phyloP scores from a whole-genome alignment of 2,113 vertebrate genomes.

The Cephalopterus ornatus region DNA sequence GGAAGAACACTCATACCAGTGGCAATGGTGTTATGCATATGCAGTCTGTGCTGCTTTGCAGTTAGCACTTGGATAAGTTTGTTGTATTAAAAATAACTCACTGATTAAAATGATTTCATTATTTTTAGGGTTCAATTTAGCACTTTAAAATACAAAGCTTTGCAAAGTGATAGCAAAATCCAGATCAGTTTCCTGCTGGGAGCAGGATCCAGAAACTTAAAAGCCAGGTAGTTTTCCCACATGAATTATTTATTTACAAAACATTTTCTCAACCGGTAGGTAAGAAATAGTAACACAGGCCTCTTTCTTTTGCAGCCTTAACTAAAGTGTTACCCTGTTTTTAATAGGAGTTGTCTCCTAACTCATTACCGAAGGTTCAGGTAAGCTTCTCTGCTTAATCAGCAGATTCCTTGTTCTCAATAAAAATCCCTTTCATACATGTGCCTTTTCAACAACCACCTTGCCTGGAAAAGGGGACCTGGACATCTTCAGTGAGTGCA shows the following conservation, averaged over 20 bases:
- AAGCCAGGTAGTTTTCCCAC: not conserved
- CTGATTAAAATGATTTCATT: slow-evolving; percentile 3
- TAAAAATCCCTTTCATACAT: not conserved
- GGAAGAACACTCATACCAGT: slow-evolving; percentile 9
- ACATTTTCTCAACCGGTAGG: not conserved
- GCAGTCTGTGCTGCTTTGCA: not conserved
- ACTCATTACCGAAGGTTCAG: not conserved
- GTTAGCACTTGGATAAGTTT: not conserved
- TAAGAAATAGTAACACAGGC: not conserved
- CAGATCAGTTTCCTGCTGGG: not conserved
- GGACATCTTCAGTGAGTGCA: not conserved
- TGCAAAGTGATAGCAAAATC: not conserved
- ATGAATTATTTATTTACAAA: not conserved
- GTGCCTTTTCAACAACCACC: not conserved
- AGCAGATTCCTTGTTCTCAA: not conserved
- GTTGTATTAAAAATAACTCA: slow-evolving; percentile 35
- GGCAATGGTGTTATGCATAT: not conserved
- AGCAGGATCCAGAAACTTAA: not conserved
- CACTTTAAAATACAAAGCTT: not conserved
- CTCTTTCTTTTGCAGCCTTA: not conserved
- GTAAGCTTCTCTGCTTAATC: not conserved
- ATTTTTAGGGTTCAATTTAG: not conserved
- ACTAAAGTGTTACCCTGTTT: not conserved
- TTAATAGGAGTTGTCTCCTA: not conserved
- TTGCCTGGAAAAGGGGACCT: not conserved